These are phyloP conservation scores for Drosophila carrolli DNA, from an alignment of 1,140 invertebrate genomes.

Conservation along the genomic window DNA sequence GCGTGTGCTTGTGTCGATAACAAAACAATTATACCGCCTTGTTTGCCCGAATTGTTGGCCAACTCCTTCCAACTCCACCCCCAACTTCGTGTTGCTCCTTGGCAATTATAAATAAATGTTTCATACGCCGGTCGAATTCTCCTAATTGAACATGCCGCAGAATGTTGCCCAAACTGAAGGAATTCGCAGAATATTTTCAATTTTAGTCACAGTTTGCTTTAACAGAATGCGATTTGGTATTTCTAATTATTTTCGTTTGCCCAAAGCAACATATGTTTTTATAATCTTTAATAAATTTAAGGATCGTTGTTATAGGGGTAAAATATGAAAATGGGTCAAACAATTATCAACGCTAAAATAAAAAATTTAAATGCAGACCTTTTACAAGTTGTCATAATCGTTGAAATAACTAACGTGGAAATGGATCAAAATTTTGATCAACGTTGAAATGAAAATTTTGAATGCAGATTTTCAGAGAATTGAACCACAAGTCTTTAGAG, in stretches of 20 bases:
- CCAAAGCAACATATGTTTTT: not conserved
- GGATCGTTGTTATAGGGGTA: too few species aligned
- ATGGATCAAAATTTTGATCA: too few species aligned
- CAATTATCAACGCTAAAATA: too few species aligned
- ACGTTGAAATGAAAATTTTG: too few species aligned
- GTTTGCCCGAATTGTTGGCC: slow-evolving; percentile 56
- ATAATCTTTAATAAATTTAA: not conserved
- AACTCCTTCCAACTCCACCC: slow-evolving; percentile 19
- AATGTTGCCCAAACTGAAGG: slow-evolving; percentile 35
- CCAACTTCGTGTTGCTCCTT: slow-evolving; percentile 25
- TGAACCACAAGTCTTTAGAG: too few species aligned
- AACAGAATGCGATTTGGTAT: slow-evolving; percentile 3
- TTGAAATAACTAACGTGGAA: too few species aligned
- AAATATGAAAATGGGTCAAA: too few species aligned
- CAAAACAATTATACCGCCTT: slow-evolving; percentile 78
- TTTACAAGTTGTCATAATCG: too few species aligned
- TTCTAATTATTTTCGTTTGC: slow-evolving; percentile 4
- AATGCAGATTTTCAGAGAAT: too few species aligned
- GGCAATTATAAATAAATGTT: slow-evolving; percentile 65
- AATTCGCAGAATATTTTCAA: slow-evolving; percentile 32
- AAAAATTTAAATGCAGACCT: too few species aligned
- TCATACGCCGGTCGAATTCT: slow-evolving; percentile 37
- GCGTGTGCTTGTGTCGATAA: slow-evolving; percentile 62
- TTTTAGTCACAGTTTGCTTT: slow-evolving; percentile 20
- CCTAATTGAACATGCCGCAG: slow-evolving; percentile 71